phyloP scores from a whole-genome alignment of 2,888 invertebrate genomes.

The Acanthacorydalis orientalis region DNA sequence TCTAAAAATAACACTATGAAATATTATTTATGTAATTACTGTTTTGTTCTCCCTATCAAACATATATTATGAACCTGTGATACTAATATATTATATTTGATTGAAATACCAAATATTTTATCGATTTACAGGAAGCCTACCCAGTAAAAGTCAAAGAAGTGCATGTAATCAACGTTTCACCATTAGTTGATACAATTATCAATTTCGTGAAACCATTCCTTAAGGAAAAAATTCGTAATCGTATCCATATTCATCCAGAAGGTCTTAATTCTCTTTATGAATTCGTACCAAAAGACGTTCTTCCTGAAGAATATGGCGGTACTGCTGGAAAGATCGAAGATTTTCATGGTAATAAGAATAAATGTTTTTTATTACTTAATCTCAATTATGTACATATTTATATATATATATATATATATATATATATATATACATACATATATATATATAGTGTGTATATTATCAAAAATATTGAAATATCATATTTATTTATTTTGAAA shows the following conservation, averaged over 20 bases:
- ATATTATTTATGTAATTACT: too few species aligned
- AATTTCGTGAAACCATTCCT: conserved; percentile 75
- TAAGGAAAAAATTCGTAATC: conserved; percentile 71
- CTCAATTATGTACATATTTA: too few species aligned
- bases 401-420: too few species aligned
- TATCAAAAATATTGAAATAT: too few species aligned
- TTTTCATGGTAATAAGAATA: conserved; percentile 53
- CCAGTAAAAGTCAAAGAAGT: conserved; percentile 78
- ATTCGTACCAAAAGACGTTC: conserved; percentile 58
- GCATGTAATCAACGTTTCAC: conserved; percentile 70
- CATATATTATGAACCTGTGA: too few species aligned
- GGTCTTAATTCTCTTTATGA: conserved; percentile 55
- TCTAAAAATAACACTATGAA: too few species aligned
- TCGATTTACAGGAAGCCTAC: conserved; percentile 58
- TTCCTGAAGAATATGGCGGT: conserved; percentile 74
- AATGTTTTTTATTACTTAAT: background rate
- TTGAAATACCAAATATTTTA: too few species aligned
- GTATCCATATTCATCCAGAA: conserved; percentile 63
- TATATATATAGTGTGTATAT: too few species aligned
- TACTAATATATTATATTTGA: too few species aligned
- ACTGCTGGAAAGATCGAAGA: conserved; percentile 53
- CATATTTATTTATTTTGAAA: too few species aligned
- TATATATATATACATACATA: too few species aligned
- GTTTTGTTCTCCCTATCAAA: too few species aligned
- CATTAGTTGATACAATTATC: conserved; percentile 68